phyloP scores from a whole-genome alignment of 2,888 invertebrate genomes.

The Sisyra nigra region DNA sequence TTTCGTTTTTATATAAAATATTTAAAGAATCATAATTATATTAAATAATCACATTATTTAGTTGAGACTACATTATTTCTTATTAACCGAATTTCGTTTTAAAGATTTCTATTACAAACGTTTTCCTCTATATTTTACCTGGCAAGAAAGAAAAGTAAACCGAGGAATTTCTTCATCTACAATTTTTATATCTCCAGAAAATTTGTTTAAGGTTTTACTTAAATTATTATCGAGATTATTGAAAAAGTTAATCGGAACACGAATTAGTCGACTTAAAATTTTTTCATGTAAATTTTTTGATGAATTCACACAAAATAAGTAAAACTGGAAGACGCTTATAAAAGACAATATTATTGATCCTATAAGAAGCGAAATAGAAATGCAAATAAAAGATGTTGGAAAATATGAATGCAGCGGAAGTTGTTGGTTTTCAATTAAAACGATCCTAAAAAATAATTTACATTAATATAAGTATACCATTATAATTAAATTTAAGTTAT shows the following conservation, averaged over 20 bases:
- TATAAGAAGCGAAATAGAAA: conserved; percentile 28
- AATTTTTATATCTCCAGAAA: conserved; percentile 52
- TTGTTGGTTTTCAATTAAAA: conserved; percentile 17
- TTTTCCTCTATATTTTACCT: too few species aligned
- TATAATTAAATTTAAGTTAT: conserved; percentile 15
- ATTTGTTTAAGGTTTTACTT: conserved; percentile 47
- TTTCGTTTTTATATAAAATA: too few species aligned
- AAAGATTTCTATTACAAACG: too few species aligned
- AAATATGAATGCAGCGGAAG: not conserved
- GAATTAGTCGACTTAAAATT: conserved; percentile 37
- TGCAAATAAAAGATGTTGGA: conserved; percentile 23
- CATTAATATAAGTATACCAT: not conserved
- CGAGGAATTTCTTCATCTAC: conserved; percentile 35
- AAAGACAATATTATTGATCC: conserved; percentile 27
- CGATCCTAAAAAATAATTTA: conserved; percentile 19
- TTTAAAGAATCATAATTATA: too few species aligned
- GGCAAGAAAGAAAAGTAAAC: conserved; percentile 32
- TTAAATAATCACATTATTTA: too few species aligned
- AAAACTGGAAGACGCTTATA: conserved; percentile 33
- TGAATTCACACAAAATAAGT: conserved; percentile 33
- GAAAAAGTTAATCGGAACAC: conserved; percentile 50
- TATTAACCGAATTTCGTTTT: too few species aligned
- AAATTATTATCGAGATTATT: conserved; percentile 39
- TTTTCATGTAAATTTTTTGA: conserved; percentile 37
- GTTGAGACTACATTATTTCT: too few species aligned